These are phyloP conservation scores for Bembecia ichneumoniformis DNA, from an alignment of 2,888 invertebrate species.

Conservation along the genomic window DNA sequence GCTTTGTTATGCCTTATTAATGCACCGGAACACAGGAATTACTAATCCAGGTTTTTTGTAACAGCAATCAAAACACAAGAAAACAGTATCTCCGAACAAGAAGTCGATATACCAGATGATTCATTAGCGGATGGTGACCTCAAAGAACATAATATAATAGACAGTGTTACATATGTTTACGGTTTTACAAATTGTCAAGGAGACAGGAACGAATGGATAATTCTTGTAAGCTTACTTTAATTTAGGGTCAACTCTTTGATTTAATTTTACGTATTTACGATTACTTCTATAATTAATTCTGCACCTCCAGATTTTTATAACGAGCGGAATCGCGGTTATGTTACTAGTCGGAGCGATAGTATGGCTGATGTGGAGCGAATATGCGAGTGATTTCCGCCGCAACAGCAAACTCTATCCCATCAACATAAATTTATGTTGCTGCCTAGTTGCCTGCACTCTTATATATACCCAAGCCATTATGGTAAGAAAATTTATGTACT, in stretches of 20 bases:
- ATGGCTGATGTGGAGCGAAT: slow-evolving; percentile 55
- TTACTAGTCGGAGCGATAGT: slow-evolving; percentile 40
- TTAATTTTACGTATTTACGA: not conserved
- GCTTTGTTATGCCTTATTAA: too few species aligned
- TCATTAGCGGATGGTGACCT: slow-evolving; percentile 77
- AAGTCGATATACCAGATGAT: slow-evolving; percentile 74
- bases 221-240: slow-evolving; percentile 42
- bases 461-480: slow-evolving; percentile 77
- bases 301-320: slow-evolving; percentile 45
- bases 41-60: too few species aligned
- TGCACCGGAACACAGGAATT: too few species aligned
- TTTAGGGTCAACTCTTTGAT: not conserved
- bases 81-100: slow-evolving; percentile 47
- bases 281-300: too few species aligned
- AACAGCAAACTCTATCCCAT: slow-evolving; percentile 70
- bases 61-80: slow-evolving; percentile 33
- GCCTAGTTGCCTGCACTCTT: slow-evolving; percentile 73
- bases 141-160: slow-evolving; percentile 79
- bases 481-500: slow-evolving; percentile 42
- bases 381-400: slow-evolving; percentile 47
- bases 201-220: slow-evolving; percentile 61
- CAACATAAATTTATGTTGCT: slow-evolving; percentile 74
- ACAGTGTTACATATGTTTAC: slow-evolving; percentile 80
- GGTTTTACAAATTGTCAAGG: slow-evolving; percentile 70
- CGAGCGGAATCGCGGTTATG: slow-evolving; percentile 43